A percentile compares a stretch with the other conserved stretches of the same genome.
These are phyloP conservation scores for Nipponia nippon DNA, from an alignment of 2,113 vertebrate species.

Conservation along the genomic window DNA sequence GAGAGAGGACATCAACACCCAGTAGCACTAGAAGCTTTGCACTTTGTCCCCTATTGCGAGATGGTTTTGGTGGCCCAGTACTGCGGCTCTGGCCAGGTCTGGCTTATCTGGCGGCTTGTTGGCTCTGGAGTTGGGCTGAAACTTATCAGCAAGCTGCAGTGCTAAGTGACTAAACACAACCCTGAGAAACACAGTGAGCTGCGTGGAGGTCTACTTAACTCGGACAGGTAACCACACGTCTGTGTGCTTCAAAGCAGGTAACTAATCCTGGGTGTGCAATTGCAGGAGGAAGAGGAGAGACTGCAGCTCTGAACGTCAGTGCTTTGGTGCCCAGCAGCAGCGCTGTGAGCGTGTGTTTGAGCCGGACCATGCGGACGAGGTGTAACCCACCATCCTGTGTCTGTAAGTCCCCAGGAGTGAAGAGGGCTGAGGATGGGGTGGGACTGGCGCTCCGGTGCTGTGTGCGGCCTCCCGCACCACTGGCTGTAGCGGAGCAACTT, in stretches of 20 bases:
- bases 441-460: not conserved
- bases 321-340: not conserved
- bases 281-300: not conserved
- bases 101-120: not conserved
- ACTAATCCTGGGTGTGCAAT: not conserved
- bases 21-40: not conserved
- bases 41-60: not conserved
- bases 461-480: not conserved
- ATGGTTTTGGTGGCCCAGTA: not conserved
- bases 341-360: not conserved
- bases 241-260: not conserved
- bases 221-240: not conserved
- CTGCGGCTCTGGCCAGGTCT: not conserved
- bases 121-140: not conserved
- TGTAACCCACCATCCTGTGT: accelerated
- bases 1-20: not conserved
- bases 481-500: not conserved
- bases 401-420: not conserved
- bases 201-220: not conserved
- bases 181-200: accelerated
- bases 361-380: accelerated
- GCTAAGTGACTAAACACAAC: not conserved
- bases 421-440: not conserved
- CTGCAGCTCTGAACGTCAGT: accelerated
- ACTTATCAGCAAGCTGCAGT: not conserved